phyloP scores from a whole-genome alignment of 2,797 vertebrate genomes.

The Avahi laniger region DNA sequence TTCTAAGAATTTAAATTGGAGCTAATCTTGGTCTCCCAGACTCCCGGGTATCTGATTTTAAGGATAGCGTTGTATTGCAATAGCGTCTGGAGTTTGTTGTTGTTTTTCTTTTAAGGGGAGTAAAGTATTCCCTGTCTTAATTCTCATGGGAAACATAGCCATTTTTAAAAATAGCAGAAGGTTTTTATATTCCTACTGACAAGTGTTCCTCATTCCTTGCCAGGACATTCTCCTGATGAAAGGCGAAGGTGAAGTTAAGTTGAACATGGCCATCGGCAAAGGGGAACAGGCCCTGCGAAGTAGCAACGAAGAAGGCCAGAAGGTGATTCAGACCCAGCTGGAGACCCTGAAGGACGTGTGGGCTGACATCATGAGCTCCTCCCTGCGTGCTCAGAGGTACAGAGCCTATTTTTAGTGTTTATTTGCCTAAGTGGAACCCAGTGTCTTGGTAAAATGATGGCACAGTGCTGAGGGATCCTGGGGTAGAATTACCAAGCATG shows the following conservation, averaged over 20 bases:
- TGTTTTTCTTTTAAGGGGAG: not conserved
- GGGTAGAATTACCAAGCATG: fast-evolving
- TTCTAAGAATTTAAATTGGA: not conserved
- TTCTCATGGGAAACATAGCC: not conserved
- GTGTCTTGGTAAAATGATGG: not conserved
- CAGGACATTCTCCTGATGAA: slow-evolving; percentile 97
- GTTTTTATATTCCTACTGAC: not conserved
- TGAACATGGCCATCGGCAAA: slow-evolving; percentile 98
- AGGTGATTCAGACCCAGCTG: slow-evolving; percentile 90
- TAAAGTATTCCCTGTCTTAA: not conserved
- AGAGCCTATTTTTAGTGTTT: not conserved
- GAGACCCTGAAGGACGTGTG: slow-evolving; percentile 92
- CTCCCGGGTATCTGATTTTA: not conserved
- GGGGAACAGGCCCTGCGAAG: slow-evolving; percentile 94
- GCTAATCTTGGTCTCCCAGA: not conserved
- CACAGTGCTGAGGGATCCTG: not conserved
- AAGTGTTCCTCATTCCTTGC: not conserved
- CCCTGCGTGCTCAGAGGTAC: slow-evolving; percentile 93
- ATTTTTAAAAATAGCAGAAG: not conserved
- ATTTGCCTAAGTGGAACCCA: not conserved
- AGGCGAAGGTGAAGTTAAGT: slow-evolving; percentile 96
- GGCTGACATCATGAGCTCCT: slow-evolving; percentile 91
- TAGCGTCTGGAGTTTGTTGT: not conserved
- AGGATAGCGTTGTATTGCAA: not conserved
- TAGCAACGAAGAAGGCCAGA: slow-evolving; percentile 91